phyloP scores from a whole-genome alignment of 1,140 invertebrate genomes.

The Monochamus saltuarius region DNA sequence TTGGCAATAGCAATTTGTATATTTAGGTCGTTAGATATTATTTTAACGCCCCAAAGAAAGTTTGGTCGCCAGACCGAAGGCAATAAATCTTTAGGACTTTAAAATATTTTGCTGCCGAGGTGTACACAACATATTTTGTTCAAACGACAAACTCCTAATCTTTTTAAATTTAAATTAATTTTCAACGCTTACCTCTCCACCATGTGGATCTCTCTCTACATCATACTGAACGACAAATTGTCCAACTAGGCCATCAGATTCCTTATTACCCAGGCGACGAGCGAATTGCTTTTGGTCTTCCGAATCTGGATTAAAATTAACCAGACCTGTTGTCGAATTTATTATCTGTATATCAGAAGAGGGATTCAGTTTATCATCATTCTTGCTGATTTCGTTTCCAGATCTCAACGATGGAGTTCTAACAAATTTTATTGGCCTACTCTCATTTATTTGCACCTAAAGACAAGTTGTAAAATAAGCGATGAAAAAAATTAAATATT shows the following conservation, averaged over 20 bases:
- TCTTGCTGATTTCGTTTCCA: conserved; percentile 39
- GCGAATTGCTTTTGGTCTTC: conserved; percentile 54
- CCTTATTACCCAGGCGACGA: conserved; percentile 34
- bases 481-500: no score
- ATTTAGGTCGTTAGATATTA: neutral
- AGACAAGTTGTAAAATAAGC: no score
- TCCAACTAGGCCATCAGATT: conserved; percentile 56
- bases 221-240: conserved; percentile 68
- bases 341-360: conserved; percentile 30
- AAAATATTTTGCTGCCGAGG: neutral
- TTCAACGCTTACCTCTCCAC: conserved; percentile 54
- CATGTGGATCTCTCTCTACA: conserved; percentile 55
- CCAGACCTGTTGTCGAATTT: conserved; percentile 23
- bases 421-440: conserved; percentile 55
- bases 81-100: no score
- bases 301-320: conserved; percentile 53
- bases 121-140: no score
- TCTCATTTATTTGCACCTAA: conserved; percentile 59
- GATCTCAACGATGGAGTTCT: conserved; percentile 59
- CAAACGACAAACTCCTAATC: no score
- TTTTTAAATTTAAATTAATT: neutral
- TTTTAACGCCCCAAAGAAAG: no score
- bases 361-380: conserved; percentile 33
- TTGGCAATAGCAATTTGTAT: neutral
- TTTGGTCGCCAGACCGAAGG: neutral